phyloP scores from a whole-genome alignment of 2,113 vertebrate genomes.

The Gnathonemus echidnorhynchus region DNA sequence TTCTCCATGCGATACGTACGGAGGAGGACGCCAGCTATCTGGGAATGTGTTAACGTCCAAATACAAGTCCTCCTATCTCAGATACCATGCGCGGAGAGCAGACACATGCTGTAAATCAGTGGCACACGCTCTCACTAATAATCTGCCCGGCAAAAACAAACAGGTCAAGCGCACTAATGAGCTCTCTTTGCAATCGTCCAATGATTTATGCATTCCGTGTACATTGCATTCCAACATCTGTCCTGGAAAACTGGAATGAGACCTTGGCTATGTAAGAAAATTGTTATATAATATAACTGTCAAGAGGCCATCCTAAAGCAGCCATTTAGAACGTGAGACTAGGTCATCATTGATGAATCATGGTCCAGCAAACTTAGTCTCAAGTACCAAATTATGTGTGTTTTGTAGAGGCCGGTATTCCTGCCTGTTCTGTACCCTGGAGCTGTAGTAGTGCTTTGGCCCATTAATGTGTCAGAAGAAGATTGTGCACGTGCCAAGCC shows the following conservation, averaged over 20 bases:
- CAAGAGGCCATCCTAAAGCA: not conserved
- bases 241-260: not conserved
- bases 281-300: not conserved
- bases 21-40: slow-evolving; percentile 5
- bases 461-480: not conserved
- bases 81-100: not conserved
- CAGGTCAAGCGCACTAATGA: not conserved
- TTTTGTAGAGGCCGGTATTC: not conserved
- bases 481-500: not conserved
- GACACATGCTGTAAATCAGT: not conserved
- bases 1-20: not conserved
- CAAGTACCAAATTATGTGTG: not conserved
- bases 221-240: not conserved
- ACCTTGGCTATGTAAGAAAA: not conserved
- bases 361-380: not conserved
- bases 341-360: not conserved
- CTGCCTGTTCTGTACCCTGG: not conserved
- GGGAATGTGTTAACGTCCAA: slow-evolving; percentile 6
- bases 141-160: not conserved
- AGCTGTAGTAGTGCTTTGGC: not conserved
- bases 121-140: not conserved
- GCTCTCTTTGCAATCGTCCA: not conserved
- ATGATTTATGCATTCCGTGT: not conserved
- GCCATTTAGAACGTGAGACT: not conserved
- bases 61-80: not conserved